These are phyloP conservation scores for Chionis minor DNA, from an alignment of 2,113 vertebrate genomes.

Conservation along the genomic window DNA sequence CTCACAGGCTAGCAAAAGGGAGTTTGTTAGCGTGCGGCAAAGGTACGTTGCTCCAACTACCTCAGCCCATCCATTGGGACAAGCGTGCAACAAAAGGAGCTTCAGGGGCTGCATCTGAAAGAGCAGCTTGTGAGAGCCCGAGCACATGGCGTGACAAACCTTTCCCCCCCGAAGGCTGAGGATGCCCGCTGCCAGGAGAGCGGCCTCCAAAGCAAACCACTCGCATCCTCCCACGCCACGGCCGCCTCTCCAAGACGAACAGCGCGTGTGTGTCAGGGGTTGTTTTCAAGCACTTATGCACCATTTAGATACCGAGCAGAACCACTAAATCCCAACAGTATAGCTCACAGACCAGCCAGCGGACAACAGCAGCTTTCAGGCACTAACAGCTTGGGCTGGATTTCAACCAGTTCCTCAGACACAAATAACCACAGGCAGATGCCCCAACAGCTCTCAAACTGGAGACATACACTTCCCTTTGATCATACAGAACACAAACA, in stretches of 20 bases:
- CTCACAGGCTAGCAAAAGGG: not conserved
- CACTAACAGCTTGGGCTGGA: not conserved
- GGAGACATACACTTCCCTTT: not conserved
- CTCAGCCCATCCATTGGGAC: not conserved
- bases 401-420: not conserved
- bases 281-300: not conserved
- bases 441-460: not conserved
- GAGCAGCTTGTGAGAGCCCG: not conserved
- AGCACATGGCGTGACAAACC: fast-evolving
- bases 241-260: not conserved
- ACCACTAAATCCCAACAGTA: not conserved
- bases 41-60: fast-evolving
- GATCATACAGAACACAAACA: not conserved
- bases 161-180: not conserved
- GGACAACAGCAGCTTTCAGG: constrained; percentile 19
- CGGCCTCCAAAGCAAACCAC: not conserved
- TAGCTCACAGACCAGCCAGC: not conserved
- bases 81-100: not conserved
- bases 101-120: not conserved
- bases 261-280: not conserved
- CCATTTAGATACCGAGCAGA: not conserved
- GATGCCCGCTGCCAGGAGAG: not conserved
- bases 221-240: not conserved
- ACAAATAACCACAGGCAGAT: not conserved
- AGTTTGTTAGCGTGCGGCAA: not conserved